Percentiles rank a stretch among this genome's conserved stretches.
phyloP scores from a whole-genome alignment of 1,140 invertebrate species.

The Listronotus bonariensis region DNA sequence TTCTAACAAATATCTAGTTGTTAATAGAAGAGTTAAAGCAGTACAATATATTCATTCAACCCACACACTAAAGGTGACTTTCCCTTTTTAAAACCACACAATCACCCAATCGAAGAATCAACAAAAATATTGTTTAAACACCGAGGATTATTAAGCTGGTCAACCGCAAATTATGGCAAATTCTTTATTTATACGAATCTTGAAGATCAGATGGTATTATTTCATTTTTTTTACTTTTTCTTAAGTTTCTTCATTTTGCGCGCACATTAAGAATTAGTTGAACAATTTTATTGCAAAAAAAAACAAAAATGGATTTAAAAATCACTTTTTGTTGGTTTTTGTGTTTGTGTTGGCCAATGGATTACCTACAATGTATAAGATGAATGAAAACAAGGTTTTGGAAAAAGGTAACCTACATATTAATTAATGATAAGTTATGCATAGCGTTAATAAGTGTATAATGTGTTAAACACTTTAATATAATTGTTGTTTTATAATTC shows the following conservation, averaged over 20 bases:
- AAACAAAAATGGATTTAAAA: conserved; percentile 21
- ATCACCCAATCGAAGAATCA: too few species aligned
- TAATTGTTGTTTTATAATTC: too few species aligned
- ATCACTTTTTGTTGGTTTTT: conserved; percentile 20
- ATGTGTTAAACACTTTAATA: too few species aligned
- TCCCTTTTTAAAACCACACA: too few species aligned
- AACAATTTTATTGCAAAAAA: neutral
- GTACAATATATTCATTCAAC: too few species aligned
- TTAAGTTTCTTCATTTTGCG: conserved; percentile 10
- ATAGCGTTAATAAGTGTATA: too few species aligned
- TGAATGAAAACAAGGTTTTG: conserved; percentile 46
- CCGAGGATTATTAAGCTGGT: neutral
- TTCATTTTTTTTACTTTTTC: conserved; percentile 13
- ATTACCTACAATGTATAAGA: conserved; percentile 47
- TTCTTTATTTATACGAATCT: conserved; percentile 10
- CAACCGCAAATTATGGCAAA: conserved; percentile 18
- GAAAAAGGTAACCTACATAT: conserved; percentile 41
- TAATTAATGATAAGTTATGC: too few species aligned
- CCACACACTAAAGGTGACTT: too few species aligned
- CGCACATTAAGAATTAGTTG: neutral
- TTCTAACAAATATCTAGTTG: too few species aligned
- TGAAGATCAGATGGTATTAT: conserved; percentile 14
- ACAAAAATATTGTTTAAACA: too few species aligned
- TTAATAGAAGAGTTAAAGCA: too few species aligned
- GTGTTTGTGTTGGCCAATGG: conserved; percentile 1